phyloP scores from a whole-genome alignment of 2,888 invertebrate genomes.

The Pollenia griseotomentosa region DNA sequence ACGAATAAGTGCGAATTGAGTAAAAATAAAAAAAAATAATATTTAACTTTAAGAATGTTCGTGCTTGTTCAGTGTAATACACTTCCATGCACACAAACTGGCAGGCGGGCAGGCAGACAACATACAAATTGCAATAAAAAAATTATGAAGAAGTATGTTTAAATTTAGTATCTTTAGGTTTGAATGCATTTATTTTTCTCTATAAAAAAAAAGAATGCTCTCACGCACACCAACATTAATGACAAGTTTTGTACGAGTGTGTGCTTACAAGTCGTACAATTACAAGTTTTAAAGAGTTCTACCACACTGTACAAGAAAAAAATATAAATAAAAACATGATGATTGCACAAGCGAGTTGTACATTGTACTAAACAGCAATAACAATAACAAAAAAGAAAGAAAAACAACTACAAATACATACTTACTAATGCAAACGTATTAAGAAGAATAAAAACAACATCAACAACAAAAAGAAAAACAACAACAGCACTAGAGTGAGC shows the following conservation, averaged over 20 bases:
- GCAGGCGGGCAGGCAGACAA: slow-evolving; percentile 24
- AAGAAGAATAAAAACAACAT: slow-evolving; percentile 62
- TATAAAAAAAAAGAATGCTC: slow-evolving; percentile 20
- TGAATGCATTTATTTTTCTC: too few species aligned
- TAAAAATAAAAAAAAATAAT: slow-evolving; percentile 33
- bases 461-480: slow-evolving; percentile 61
- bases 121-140: slow-evolving; percentile 8
- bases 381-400: background rate
- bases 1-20: slow-evolving; percentile 27
- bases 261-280: slow-evolving; percentile 2
- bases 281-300: slow-evolving; percentile 48
- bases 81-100: slow-evolving; percentile 5
- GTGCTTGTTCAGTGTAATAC: slow-evolving; percentile 32
- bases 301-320: slow-evolving; percentile 47
- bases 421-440: slow-evolving; percentile 45
- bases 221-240: slow-evolving; percentile 43
- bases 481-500: slow-evolving; percentile 55
- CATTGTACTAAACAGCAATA: slow-evolving; percentile 50
- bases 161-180: slow-evolving; percentile 23
- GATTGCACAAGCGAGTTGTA: slow-evolving; percentile 67
- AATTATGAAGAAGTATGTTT: background rate
- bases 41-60: slow-evolving; percentile 44
- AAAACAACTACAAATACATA: slow-evolving; percentile 38
- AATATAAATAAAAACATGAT: slow-evolving; percentile 41
- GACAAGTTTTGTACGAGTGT: slow-evolving; percentile 40